Evolutionary conservation across 1,140 invertebrate species (phyloP), one percentile per base, ranked within the genome.

Genomic region (Pseudomyrmex dendroicus): DNA sequence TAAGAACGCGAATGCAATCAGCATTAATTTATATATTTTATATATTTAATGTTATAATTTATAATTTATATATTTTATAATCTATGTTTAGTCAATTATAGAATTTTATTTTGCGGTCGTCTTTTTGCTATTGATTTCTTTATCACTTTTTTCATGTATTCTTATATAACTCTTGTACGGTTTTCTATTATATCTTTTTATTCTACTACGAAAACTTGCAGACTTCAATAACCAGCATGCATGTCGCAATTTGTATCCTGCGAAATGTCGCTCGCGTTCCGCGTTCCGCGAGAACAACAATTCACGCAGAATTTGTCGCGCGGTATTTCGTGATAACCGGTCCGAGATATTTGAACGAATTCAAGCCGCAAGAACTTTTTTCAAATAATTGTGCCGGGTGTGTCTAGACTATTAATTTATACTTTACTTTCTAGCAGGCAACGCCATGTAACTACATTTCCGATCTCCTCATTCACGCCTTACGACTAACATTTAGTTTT

Each of bases 371-470:
- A 44, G 17, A 7, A 35, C 66, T 82, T 73, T 77, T 59, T n/a
- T 22, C 9, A 17, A 59, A 68, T 73, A 83, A 78, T 82, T 46
- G 52, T 62, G 13, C 50, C 73, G 86, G 72, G 80, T 76, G 62
- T 78, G 77, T 66, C 76, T 54, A 13, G 62, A 25, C 52, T 13
- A 52, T 68, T 86, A 90, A 89, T 86, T 74, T 85, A 82, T 87
- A 89, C 59, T 85, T 89, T 35, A 86, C 89, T 91, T 91, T 91
- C 90, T 90, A 90, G 61, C 22, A 64, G 46, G 57, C 63, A 82
- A 59, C 59, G 73, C 52, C 54, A 5, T 50, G 57, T 22, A 67
- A 52, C 52, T 46, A 12, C 13, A 35, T 35, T 35, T 82, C 57
- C 73, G 59, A 83, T 77, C 61, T 46, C 67, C 44, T 76, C 50